Evolutionary conservation across 2,113 vertebrate genomes (phyloP).

Genomic region (Prunella fulvescens): DNA sequence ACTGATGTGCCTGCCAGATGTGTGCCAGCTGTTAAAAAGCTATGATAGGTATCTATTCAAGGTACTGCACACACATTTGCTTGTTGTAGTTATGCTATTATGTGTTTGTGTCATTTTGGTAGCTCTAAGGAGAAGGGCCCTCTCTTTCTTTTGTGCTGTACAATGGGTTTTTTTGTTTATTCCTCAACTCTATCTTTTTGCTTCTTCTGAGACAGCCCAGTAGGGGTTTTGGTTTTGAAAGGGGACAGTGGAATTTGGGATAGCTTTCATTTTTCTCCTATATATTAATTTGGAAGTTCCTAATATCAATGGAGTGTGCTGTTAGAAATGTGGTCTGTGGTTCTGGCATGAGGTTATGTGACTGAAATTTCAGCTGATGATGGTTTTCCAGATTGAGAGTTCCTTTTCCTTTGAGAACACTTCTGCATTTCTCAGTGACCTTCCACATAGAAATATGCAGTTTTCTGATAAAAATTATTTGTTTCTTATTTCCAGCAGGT

Average conservation of each 20-base stretch:
- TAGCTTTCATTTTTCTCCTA: not conserved
- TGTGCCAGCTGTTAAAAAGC: constrained; percentile 63
- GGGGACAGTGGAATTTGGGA: not conserved
- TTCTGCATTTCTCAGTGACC: not conserved
- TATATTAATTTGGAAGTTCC: not conserved
- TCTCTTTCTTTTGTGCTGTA: not conserved
- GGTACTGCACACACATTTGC: constrained; percentile 22
- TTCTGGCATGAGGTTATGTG: not conserved
- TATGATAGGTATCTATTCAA: constrained; percentile 68
- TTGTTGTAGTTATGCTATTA: not conserved
- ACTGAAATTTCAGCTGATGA: not conserved
- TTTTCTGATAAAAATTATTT: not conserved
- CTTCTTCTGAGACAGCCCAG: not conserved
- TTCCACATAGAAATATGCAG: not conserved
- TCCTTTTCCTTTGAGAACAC: not conserved
- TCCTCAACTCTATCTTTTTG: not conserved
- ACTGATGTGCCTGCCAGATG: constrained; percentile 59
- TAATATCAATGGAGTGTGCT: not conserved
- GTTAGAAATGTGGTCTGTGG: not conserved
- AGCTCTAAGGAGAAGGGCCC: not conserved
- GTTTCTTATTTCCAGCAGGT: not conserved
- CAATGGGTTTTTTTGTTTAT: not conserved
- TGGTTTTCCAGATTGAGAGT: not conserved
- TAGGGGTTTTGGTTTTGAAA: not conserved
- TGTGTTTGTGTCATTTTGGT: not conserved